phyloP scores from a whole-genome alignment of 2,888 invertebrate genomes.

The Dioctria rufipes region DNA sequence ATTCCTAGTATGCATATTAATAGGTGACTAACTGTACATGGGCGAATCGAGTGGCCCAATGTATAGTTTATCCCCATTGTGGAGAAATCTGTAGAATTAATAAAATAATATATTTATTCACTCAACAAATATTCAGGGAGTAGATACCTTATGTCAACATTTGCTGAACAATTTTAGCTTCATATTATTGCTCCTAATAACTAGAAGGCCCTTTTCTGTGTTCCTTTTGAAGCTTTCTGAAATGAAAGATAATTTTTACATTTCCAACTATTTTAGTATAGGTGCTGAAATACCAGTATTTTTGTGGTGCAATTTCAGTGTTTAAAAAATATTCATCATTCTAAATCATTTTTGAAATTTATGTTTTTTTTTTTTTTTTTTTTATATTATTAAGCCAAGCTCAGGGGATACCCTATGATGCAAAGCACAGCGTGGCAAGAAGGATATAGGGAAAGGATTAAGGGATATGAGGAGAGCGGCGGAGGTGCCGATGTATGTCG shows the following conservation, averaged over 20 bases:
- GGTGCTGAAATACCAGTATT: too few species aligned
- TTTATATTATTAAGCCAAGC: too few species aligned
- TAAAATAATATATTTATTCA: background rate
- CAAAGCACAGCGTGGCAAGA: too few species aligned
- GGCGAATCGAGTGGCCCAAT: constrained; percentile 58
- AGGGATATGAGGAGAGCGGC: too few species aligned
- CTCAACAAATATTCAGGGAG: background rate
- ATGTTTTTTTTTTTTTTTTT: too few species aligned
- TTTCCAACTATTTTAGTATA: background rate
- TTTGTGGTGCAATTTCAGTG: too few species aligned
- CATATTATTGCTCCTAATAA: constrained; percentile 56
- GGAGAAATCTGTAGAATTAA: constrained; percentile 56
- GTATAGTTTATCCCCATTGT: constrained; percentile 59
- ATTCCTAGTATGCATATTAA: constrained; percentile 59
- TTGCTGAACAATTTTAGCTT: constrained; percentile 56
- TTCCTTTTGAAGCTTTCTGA: background rate
- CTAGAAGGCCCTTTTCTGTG: constrained; percentile 13
- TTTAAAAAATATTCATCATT: too few species aligned
- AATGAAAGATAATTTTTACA: background rate
- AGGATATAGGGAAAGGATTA: too few species aligned
- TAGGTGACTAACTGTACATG: constrained; percentile 58
- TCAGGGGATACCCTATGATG: too few species aligned
- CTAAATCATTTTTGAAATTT: too few species aligned
- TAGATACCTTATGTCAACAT: constrained; percentile 59
- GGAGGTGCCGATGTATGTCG: too few species aligned